phyloP scores from a whole-genome alignment of 2,113 vertebrate species.

The Melanocharis versteri region DNA sequence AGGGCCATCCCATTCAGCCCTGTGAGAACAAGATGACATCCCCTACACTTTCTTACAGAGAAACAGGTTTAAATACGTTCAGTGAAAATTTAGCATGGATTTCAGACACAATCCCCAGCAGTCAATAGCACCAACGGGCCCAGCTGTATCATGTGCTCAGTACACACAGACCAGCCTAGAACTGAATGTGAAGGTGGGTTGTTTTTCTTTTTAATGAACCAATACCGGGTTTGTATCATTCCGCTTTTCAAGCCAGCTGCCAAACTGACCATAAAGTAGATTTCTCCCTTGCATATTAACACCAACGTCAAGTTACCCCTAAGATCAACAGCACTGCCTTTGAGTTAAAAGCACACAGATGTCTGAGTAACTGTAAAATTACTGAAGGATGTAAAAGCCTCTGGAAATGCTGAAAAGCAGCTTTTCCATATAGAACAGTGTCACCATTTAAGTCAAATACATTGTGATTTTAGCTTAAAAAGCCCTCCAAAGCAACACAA shows the following conservation, averaged over 20 bases:
- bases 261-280: background rate
- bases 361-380: constrained; percentile 19
- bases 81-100: background rate
- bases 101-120: background rate
- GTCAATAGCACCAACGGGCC: background rate
- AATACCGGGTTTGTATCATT: background rate
- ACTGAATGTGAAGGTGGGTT: background rate
- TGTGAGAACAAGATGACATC: background rate
- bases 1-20: background rate
- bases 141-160: background rate
- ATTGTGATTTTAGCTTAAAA: background rate
- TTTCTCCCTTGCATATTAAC: background rate
- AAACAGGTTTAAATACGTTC: background rate
- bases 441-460: background rate
- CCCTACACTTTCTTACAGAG: background rate
- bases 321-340: background rate
- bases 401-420: constrained; percentile 5
- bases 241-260: background rate
- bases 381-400: constrained; percentile 24
- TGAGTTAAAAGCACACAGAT: constrained; percentile 10
- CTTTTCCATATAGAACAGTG: background rate
- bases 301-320: background rate
- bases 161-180: background rate
- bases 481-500: background rate
- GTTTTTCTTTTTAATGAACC: background rate